phyloP scores from a whole-genome alignment of 2,888 invertebrate species.

The Hermaeophaga mercurialis region DNA sequence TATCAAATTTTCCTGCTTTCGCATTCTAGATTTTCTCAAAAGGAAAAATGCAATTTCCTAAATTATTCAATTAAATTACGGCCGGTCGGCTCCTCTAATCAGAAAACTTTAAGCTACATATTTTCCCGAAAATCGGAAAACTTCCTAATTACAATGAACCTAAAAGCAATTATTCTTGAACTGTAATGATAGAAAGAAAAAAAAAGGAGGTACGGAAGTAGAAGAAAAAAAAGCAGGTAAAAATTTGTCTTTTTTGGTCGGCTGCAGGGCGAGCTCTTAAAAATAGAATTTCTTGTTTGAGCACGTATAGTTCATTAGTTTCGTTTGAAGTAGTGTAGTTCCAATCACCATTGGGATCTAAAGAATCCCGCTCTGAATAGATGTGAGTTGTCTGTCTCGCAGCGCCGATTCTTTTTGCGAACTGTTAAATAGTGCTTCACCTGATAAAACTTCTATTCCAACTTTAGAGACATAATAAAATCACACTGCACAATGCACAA shows the following conservation, averaged over 20 bases:
- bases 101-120: constrained; percentile 21
- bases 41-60: constrained; percentile 11
- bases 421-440: constrained; percentile 18
- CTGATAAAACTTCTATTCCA: constrained; percentile 12
- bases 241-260: constrained; percentile 25
- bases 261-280: constrained; percentile 28
- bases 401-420: constrained; percentile 5
- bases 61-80: constrained; percentile 19
- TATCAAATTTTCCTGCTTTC: too few species aligned
- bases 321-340: constrained; percentile 46
- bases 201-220: constrained; percentile 2
- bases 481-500: too few species aligned
- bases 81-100: constrained; percentile 15
- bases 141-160: constrained; percentile 27
- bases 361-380: constrained; percentile 34
- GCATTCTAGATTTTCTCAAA: constrained; percentile 12
- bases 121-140: constrained; percentile 15
- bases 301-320: constrained; percentile 49
- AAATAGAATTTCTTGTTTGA: constrained; percentile 38
- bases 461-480: too few species aligned
- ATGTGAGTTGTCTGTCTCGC: constrained; percentile 30
- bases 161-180: constrained; percentile 28
- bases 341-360: constrained; percentile 41
- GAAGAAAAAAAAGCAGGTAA: constrained; percentile 6
- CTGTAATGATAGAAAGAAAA: constrained; percentile 24